phyloP scores from a whole-genome alignment of 2,888 invertebrate species.

The Spatulosminthurus flaviceps region DNA sequence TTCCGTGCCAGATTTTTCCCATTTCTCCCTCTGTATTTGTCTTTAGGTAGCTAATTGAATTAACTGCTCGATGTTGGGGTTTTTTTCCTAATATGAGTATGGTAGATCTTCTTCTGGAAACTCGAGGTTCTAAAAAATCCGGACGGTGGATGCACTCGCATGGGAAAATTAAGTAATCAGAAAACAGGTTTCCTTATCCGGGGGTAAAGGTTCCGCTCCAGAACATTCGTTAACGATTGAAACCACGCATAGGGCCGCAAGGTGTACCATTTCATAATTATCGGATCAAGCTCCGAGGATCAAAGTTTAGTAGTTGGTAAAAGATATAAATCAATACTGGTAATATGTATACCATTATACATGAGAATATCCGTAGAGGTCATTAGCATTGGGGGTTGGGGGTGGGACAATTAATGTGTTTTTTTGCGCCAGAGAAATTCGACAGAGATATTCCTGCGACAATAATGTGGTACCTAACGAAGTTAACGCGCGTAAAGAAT shows the following conservation, averaged over 20 bases:
- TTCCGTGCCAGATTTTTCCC: not conserved
- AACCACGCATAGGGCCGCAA: too few relatives aligned
- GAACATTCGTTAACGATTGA: not conserved
- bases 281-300: too few relatives aligned
- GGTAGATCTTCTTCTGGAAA: constrained; percentile 14
- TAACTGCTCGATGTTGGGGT: not conserved
- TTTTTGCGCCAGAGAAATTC: constrained; percentile 8
- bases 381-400: not conserved
- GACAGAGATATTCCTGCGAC: not conserved
- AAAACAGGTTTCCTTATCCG: not conserved
- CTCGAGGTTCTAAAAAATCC: not conserved
- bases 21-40: too few relatives aligned
- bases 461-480: not conserved
- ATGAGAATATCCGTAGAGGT: not conserved
- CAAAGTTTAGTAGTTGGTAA: not conserved
- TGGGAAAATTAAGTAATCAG: not conserved
- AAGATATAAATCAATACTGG: not conserved
- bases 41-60: not conserved
- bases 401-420: not conserved
- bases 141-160: not conserved
- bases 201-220: not conserved
- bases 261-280: too few relatives aligned
- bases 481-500: not conserved
- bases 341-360: not conserved
- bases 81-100: constrained; percentile 12